A percentile compares a stretch with the other conserved stretches of the same genome.
Conservation (phyloP, 2,888 invertebrate species). For the Gastrophysa polygoni region DNA sequence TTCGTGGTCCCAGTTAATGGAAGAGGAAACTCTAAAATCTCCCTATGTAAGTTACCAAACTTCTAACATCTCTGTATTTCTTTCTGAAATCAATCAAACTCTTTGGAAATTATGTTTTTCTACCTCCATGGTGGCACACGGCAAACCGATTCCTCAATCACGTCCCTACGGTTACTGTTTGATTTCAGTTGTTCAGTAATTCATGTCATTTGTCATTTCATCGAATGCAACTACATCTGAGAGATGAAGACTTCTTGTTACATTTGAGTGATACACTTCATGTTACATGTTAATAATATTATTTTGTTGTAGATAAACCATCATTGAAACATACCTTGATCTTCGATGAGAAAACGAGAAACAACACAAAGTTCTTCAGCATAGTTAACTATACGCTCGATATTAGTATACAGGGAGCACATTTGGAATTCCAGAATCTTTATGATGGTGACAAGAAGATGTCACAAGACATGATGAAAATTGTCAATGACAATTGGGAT, state of each 20-base stretch:
- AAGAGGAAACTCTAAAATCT: slow-evolving; percentile 21
- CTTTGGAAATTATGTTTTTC: no score
- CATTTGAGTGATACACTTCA: no score
- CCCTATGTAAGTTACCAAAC: slow-evolving; percentile 26
- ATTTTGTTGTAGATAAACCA: slow-evolving; percentile 12
- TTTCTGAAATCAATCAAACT: no score
- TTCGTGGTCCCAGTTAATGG: slow-evolving; percentile 29
- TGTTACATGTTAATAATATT: no score
- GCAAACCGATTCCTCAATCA: no score
- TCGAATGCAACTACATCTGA: no score
- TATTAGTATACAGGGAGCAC: slow-evolving; percentile 15
- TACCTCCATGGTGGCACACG: no score
- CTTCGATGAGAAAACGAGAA: slow-evolving; percentile 29
- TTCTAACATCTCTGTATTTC: no score
- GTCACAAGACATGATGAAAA: slow-evolving; percentile 34
- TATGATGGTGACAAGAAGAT: slow-evolving; percentile 41
- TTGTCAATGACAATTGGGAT: slow-evolving; percentile 42
- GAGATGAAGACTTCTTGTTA: no score
- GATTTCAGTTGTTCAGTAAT: no score
- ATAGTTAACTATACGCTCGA: slow-evolving; percentile 20
- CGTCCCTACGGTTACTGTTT: no score
- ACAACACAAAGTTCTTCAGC: slow-evolving; percentile 13
- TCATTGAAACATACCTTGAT: slow-evolving; percentile 11
- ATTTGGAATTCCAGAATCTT: slow-evolving; percentile 37
- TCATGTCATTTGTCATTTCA: no score